Base-by-base conservation (phyloP, 2,888 invertebrate species). In the Standfussiana lucernea region DNA sequence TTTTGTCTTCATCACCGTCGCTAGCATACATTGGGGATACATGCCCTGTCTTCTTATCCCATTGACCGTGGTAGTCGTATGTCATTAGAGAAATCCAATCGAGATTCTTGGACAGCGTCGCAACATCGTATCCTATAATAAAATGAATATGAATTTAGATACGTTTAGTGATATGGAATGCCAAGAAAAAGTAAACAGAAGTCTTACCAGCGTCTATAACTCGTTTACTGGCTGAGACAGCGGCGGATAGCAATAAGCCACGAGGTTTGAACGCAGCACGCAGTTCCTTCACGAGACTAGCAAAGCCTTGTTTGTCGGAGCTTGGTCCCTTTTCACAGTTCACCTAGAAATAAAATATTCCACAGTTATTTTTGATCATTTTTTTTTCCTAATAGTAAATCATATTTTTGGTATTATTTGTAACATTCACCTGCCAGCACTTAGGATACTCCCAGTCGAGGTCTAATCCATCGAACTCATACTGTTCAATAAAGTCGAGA, bases 401-500 rank as follows among this genome's bases (percentile, higher is more conserved):
- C n/a, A n/a, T n/a, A n/a, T n/a, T n/a, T n/a, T 72, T 53, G 10
- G 21, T 35, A n/a, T 35, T n/a, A n/a, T 53, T 67, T 32, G 11
- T 47, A 13, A 50, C 73, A 80, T 91, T 90, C 75, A 98, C 98
- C 97, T 99, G 99, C 99, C 99, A 99, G 91, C 99, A 99, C 83
- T 98, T 98, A 0, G 99, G 99, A 93, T 99, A 99, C 91, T 99
- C 99, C 99, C 99, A 99, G 92, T 99, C 99, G 45, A 99, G 96
- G 93, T 99, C 99, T 59, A 99, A 95, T 8, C 99, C 99, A 91
- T 99, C 99, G 88, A 99, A 99, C 74, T 97, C 97, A 88, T 98
- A 97, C 83, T 98, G 97, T 80, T 98, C 97, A 75, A 99, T 97
- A 91, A 99, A 99, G 87, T 98, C 97, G 0, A 98, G 86, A 0